These are phyloP conservation scores for Paralichthys olivaceus DNA, from an alignment of 2,113 vertebrate genomes.

Conservation along the genomic window DNA sequence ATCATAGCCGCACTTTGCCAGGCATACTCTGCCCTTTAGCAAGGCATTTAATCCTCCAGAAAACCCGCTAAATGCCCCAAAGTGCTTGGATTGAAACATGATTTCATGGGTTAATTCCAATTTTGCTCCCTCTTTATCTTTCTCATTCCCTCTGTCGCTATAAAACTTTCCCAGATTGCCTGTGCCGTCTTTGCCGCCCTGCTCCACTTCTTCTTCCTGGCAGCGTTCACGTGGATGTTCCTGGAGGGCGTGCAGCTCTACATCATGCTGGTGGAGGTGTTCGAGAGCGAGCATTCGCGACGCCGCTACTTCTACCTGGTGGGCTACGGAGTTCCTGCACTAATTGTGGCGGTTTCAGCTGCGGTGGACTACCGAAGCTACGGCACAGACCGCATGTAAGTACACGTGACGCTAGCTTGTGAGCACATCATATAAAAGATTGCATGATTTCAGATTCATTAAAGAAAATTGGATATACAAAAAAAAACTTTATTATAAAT, in stretches of 20 bases:
- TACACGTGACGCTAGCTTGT: conserved; percentile 4
- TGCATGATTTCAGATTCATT: too few species aligned
- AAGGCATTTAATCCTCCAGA: conserved; percentile 3
- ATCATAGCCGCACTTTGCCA: conserved; percentile 3
- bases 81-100: conserved; percentile 8
- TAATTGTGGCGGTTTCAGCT: conserved; percentile 94
- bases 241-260: conserved; percentile 98
- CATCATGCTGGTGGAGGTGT: conserved; percentile 99
- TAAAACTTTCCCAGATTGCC: conserved; percentile 85
- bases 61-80: not conserved
- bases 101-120: not conserved
- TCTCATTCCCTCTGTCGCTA: not conserved
- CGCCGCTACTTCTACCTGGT: conserved; percentile 96
- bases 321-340: conserved; percentile 93
- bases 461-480: too few species aligned
- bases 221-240: conserved; percentile 99
- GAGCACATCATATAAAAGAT: not conserved
- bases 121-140: not conserved
- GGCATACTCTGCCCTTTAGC: not conserved
- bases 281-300: conserved; percentile 96
- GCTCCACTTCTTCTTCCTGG: conserved; percentile 98
- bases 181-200: conserved; percentile 96
- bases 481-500: too few species aligned
- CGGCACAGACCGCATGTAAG: conserved; percentile 97
- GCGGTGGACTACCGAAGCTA: conserved; percentile 97